Conservation (phyloP, 2,113 vertebrate species). For the Corythoichthys haematopterus region DNA sequence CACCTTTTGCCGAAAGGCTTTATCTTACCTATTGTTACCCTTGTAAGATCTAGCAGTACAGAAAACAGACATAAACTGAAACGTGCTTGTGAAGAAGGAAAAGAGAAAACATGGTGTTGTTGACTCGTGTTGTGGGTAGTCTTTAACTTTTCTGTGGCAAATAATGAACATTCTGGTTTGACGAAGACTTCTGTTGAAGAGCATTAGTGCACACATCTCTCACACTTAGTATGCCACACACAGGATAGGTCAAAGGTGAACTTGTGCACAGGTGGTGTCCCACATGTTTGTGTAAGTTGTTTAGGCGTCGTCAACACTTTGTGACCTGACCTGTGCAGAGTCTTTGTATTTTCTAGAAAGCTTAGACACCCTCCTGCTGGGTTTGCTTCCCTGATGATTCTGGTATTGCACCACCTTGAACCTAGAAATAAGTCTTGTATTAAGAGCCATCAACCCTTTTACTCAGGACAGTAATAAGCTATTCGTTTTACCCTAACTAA, state of each 20-base stretch:
- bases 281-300: conserved; percentile 2
- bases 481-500: neutral
- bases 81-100: neutral
- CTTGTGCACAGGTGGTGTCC: conserved; percentile 2
- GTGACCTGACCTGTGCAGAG: conserved; percentile 2
- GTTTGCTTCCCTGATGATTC: neutral
- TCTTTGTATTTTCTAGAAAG: neutral
- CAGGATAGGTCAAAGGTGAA: conserved; percentile 3
- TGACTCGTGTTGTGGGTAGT: neutral
- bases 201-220: neutral
- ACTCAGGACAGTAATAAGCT: neutral
- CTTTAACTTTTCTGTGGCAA: neutral
- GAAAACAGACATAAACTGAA: neutral
- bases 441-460: neutral
- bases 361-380: neutral
- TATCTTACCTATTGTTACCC: neutral
- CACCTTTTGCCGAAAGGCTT: neutral
- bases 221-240: conserved; percentile 1
- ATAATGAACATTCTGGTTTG: neutral
- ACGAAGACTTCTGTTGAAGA: neutral
- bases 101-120: neutral
- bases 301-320: conserved; percentile 5
- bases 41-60: neutral
- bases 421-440: neutral
- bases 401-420: neutral